Evolutionary conservation across 2,888 invertebrate genomes (phyloP).

Genomic region (Eupithecia abbreviata): DNA sequence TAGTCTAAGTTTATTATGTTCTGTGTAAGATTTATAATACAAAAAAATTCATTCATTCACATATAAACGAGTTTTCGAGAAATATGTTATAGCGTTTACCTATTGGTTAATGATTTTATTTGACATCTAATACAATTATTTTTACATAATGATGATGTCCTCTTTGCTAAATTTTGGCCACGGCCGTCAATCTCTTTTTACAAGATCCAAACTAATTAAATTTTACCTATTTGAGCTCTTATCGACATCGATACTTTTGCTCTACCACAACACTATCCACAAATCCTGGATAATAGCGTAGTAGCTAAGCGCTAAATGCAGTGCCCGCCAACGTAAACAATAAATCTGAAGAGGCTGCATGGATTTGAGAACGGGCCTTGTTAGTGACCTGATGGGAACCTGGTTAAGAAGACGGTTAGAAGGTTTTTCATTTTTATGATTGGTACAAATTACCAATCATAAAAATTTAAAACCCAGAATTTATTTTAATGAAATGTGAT

Average conservation of each 20-base stretch:
- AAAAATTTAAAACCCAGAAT: too few relatives aligned
- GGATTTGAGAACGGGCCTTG: conserved; percentile 44
- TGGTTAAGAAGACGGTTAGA: background rate
- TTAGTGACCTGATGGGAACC: conserved; percentile 40
- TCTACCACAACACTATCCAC: conserved; percentile 46
- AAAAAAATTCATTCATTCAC: too few relatives aligned
- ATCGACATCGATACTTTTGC: conserved; percentile 28
- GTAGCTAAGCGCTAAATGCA: conserved; percentile 57
- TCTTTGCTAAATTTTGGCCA: too few relatives aligned
- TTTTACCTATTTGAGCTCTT: background rate
- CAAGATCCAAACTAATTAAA: background rate
- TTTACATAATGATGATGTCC: too few relatives aligned
- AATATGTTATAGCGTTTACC: background rate
- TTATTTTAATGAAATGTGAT: too few relatives aligned
- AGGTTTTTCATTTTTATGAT: background rate
- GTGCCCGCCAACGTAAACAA: conserved; percentile 60
- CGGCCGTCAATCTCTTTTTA: background rate
- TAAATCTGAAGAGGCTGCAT: conserved; percentile 60
- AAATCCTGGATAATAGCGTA: conserved; percentile 45
- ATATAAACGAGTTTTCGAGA: background rate
- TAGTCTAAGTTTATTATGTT: too few relatives aligned
- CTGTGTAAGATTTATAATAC: too few relatives aligned
- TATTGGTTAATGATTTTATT: background rate
- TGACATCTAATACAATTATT: background rate
- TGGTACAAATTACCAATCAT: background rate